phyloP scores from a whole-genome alignment of 2,888 invertebrate species.

The Acanthoscelides obtectus region DNA sequence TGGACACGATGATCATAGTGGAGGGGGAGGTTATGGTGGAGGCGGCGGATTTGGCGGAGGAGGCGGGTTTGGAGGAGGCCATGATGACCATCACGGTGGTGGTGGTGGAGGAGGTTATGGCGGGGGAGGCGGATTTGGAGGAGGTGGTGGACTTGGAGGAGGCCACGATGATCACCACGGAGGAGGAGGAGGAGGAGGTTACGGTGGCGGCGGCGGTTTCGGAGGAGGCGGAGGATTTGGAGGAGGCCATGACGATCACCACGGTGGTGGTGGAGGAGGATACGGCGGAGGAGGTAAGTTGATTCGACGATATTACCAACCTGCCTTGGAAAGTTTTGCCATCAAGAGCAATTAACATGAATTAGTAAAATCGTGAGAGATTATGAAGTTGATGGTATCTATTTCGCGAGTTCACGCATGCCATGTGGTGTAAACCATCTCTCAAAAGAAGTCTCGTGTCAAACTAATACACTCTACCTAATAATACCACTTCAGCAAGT shows the following conservation, averaged over 20 bases:
- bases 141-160: neutral
- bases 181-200: conserved; percentile 3
- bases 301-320: no score
- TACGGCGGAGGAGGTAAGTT: neutral
- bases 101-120: conserved; percentile 8
- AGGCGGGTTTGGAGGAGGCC: neutral
- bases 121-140: conserved; percentile 5
- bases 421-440: no score
- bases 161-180: conserved; percentile 3
- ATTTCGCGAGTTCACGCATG: no score
- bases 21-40: conserved; percentile 9
- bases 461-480: no score
- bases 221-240: conserved; percentile 5
- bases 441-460: no score
- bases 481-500: no score
- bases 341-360: no score
- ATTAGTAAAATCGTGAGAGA: no score
- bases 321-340: no score
- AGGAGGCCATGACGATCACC: conserved; percentile 6
- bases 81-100: conserved; percentile 1
- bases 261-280: conserved; percentile 6
- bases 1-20: conserved; percentile 12
- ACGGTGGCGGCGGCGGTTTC: neutral
- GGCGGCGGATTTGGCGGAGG: conserved; percentile 12
- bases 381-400: no score